These are phyloP conservation scores for Onychostoma macrolepis DNA, from an alignment of 2,113 vertebrate genomes.

Conservation along the genomic window DNA sequence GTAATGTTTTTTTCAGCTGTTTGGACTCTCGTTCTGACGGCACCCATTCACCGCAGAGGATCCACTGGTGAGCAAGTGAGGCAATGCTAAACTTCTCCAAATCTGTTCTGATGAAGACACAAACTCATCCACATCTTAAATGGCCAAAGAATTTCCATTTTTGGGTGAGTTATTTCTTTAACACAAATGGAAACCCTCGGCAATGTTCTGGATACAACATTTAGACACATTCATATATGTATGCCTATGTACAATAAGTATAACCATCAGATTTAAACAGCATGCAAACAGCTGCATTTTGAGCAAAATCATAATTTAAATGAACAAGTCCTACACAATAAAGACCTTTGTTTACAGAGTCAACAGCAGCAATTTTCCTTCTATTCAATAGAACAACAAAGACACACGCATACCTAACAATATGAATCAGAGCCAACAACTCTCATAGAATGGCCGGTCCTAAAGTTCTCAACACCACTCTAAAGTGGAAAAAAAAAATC, in stretches of 20 bases:
- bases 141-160: not conserved
- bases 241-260: not conserved
- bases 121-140: not conserved
- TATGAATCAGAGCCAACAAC: not conserved
- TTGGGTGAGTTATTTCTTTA: not conserved
- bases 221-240: not conserved
- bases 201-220: not conserved
- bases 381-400: not conserved
- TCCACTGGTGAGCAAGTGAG: not conserved
- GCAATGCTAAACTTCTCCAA: not conserved
- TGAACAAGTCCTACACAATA: slow-evolving; percentile 16
- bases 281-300: slow-evolving; percentile 8
- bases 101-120: not conserved
- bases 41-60: not conserved
- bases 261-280: not conserved
- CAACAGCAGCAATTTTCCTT: slow-evolving; percentile 33
- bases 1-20: not conserved
- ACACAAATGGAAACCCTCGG: not conserved
- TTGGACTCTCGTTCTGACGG: not conserved
- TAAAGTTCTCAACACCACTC: slow-evolving; percentile 9
- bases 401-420: not conserved
- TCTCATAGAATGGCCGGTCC: not conserved
- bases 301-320: slow-evolving; percentile 6
- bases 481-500: not conserved
- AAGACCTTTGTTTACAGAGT: slow-evolving; percentile 6